These are phyloP conservation scores for Bursaphelenchus okinawaensis DNA, from an alignment of 2,888 invertebrate species.

Conservation along the genomic window DNA sequence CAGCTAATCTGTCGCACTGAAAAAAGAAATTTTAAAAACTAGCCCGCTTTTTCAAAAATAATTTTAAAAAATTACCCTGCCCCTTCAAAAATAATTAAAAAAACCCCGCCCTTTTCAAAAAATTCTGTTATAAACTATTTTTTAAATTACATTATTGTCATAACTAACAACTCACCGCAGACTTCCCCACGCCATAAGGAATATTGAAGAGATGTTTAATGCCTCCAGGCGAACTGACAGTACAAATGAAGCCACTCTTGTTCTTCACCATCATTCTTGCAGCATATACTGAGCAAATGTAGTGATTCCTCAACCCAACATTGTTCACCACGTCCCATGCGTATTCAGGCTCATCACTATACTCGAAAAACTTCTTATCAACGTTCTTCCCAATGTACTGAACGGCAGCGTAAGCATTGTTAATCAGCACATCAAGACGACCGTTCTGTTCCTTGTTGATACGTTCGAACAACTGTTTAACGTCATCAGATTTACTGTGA, in stretches of 20 bases:
- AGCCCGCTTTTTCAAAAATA: neutral
- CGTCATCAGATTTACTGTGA: conserved; percentile 58
- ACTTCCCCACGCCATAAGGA: conserved; percentile 59
- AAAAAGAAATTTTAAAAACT: neutral
- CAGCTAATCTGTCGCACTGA: conserved; percentile 55
- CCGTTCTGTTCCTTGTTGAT: conserved; percentile 46
- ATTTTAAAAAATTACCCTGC: neutral
- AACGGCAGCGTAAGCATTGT: conserved; percentile 11
- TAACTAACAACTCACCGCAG: conserved; percentile 55
- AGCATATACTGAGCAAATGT: conserved; percentile 58
- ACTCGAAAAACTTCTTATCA: conserved; percentile 26
- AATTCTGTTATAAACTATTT: neutral
- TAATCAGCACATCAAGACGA: conserved; percentile 55
- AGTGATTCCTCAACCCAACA: conserved; percentile 60
- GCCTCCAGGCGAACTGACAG: conserved; percentile 58
- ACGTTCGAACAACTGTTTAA: conserved; percentile 57
- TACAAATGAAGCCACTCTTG: conserved; percentile 57
- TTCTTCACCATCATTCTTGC: conserved; percentile 58
- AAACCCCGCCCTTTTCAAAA: too few species aligned
- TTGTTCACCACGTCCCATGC: conserved; percentile 49
- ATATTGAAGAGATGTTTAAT: conserved; percentile 57
- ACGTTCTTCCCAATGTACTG: conserved; percentile 14
- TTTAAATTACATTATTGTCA: too few species aligned
- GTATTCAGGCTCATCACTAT: conserved; percentile 11
- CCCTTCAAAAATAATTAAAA: neutral